These are phyloP conservation scores for Hyaena hyaena DNA, from an alignment of 2,113 vertebrate species.

Conservation along the genomic window DNA sequence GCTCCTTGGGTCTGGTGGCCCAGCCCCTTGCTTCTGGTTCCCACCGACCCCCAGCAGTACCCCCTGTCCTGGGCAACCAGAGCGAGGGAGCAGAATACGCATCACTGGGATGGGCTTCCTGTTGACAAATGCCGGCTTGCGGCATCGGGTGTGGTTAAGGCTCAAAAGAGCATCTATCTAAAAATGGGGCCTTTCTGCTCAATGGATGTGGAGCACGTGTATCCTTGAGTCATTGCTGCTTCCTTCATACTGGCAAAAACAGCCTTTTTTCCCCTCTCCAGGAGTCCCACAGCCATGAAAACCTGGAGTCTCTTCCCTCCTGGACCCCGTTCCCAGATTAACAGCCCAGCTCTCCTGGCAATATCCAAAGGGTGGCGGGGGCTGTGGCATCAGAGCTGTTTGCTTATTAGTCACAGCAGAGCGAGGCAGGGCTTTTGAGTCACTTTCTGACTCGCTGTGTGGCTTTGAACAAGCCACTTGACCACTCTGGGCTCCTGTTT, in stretches of 20 bases:
- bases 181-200: slow-evolving; percentile 60
- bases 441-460: slow-evolving; percentile 12
- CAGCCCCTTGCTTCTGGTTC: slow-evolving; percentile 41
- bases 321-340: background rate
- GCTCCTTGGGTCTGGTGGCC: slow-evolving; percentile 23
- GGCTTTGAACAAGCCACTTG: slow-evolving; percentile 9
- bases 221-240: slow-evolving; percentile 42
- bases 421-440: background rate
- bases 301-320: background rate
- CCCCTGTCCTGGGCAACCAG: background rate
- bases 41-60: slow-evolving; percentile 30
- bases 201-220: background rate
- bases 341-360: slow-evolving; percentile 4
- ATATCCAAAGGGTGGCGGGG: background rate
- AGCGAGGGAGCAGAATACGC: background rate
- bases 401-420: background rate
- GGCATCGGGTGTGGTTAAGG: slow-evolving; percentile 40
- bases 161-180: slow-evolving; percentile 58
- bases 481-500: background rate
- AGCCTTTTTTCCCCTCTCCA: background rate
- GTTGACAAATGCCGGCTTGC: slow-evolving; percentile 57
- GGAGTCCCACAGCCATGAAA: slow-evolving; percentile 42
- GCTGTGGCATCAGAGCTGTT: background rate
- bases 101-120: slow-evolving; percentile 67
- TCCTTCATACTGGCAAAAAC: background rate